Evolutionary conservation across 2,797 vertebrate species (phyloP).

Genomic region (Sebastes hubbsi): DNA sequence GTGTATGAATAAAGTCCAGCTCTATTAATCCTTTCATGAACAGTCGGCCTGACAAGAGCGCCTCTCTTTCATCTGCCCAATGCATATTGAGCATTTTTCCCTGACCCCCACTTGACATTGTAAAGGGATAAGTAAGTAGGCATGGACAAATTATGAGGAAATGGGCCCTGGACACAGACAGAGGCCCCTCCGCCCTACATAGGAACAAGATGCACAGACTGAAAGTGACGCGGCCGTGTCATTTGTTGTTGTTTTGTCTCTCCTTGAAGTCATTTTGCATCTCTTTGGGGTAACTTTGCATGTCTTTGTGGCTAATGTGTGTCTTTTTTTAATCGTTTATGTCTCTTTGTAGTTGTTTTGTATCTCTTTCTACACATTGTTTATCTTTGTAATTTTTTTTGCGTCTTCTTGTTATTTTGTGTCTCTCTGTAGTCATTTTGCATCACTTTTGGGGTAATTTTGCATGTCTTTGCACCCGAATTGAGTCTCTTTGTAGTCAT

Average conservation of each 20-base stretch:
- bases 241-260: background rate
- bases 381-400: background rate
- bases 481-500: too few species aligned
- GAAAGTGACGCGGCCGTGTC: background rate
- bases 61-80: constrained; percentile 13
- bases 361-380: background rate
- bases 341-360: background rate
- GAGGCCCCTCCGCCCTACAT: rapidly evolving
- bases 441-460: too few species aligned
- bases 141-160: background rate
- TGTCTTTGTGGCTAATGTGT: background rate
- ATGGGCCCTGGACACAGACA: background rate
- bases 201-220: background rate
- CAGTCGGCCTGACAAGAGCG: background rate
- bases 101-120: constrained; percentile 28
- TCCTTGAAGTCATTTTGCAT: background rate
- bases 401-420: background rate
- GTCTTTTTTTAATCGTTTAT: background rate
- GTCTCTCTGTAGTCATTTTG: too few species aligned
- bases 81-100: constrained; percentile 4
- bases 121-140: constrained; percentile 10
- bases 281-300: background rate
- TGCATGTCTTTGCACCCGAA: too few species aligned
- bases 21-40: constrained; percentile 31
- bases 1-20: background rate